Conservation (phyloP, 2,113 vertebrate genomes). For the Scomber japonicus region DNA sequence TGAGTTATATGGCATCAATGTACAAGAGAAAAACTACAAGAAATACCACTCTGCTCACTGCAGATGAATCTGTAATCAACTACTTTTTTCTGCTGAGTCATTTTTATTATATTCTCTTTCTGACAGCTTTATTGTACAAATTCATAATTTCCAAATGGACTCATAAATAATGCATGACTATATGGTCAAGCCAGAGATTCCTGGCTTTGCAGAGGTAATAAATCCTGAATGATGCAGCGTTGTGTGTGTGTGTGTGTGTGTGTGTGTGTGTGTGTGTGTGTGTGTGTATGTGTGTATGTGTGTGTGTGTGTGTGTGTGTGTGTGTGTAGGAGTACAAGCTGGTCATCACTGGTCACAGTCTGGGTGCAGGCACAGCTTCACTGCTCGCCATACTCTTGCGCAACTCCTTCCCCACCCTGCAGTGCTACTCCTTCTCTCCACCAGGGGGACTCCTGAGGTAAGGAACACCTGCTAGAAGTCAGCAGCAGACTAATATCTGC, state of each 20-base stretch:
- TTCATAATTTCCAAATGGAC: too few species aligned
- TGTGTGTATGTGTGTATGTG: not conserved
- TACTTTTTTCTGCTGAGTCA: too few species aligned
- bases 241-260: not conserved
- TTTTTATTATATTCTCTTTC: too few species aligned
- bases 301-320: not conserved
- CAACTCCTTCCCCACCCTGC: slow-evolving; percentile 86
- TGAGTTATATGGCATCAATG: not conserved
- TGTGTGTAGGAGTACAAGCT: slow-evolving; percentile 91
- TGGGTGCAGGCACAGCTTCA: slow-evolving; percentile 92
- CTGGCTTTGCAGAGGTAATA: too few species aligned
- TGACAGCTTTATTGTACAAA: too few species aligned
- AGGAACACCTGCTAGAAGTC: not conserved
- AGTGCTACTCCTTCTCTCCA: slow-evolving; percentile 94
- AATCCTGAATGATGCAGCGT: not conserved
- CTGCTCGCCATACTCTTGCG: slow-evolving; percentile 90
- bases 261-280: slow-evolving; percentile 35
- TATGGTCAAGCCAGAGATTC: too few species aligned
- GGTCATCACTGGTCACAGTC: slow-evolving; percentile 95
- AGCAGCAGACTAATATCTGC: too few species aligned
- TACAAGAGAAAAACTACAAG: not conserved
- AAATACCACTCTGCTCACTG: too few species aligned
- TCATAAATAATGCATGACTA: too few species aligned
- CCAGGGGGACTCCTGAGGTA: slow-evolving; percentile 96
- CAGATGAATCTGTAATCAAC: too few species aligned